phyloP scores from a whole-genome alignment of 2,888 invertebrate species.

The Nomada fabriciana region DNA sequence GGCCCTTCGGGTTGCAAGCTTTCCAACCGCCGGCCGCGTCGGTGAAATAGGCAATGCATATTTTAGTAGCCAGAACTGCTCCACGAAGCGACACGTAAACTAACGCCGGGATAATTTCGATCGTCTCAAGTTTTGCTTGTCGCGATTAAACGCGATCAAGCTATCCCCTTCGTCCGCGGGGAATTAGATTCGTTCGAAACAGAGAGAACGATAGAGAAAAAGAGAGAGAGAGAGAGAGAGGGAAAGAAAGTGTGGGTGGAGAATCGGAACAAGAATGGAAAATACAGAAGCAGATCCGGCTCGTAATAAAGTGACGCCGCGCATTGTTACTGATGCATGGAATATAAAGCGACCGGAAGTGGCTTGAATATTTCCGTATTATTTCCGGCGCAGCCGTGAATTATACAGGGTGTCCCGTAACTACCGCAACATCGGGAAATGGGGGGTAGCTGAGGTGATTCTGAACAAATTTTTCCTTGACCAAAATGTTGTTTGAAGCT shows the following conservation, averaged over 20 bases:
- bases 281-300: background rate
- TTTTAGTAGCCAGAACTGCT: constrained; percentile 73
- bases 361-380: constrained; percentile 32
- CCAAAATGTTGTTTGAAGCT: too few species aligned
- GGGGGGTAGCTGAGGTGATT: too few species aligned
- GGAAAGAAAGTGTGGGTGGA: background rate
- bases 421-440: too few species aligned
- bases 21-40: constrained; percentile 53
- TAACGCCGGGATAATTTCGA: constrained; percentile 7
- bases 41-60: constrained; percentile 79
- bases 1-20: constrained; percentile 69
- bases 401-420: too few species aligned
- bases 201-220: background rate
- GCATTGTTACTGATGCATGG: constrained; percentile 40
- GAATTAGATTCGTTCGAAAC: constrained; percentile 19
- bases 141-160: background rate
- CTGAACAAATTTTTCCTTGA: too few species aligned
- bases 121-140: background rate
- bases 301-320: constrained; percentile 34
- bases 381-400: constrained; percentile 26
- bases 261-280: background rate
- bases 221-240: too few species aligned
- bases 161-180: background rate
- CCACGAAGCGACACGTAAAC: background rate
- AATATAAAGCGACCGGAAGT: constrained; percentile 27